Conservation (phyloP, 2,888 invertebrate species). For the Platycheirus albimanus region DNA sequence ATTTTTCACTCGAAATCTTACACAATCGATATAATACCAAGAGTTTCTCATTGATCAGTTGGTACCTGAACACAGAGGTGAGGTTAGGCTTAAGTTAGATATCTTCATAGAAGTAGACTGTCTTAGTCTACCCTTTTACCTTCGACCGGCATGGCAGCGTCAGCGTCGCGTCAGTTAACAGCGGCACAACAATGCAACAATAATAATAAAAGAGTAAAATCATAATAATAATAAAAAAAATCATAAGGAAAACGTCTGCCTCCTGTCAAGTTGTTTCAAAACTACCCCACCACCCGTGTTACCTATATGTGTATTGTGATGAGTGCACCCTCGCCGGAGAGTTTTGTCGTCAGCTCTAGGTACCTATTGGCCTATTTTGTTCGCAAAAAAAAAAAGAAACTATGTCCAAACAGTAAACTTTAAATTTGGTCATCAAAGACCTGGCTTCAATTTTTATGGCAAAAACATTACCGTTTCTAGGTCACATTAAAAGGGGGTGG, state of each 20-base stretch:
- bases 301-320: conserved; percentile 45
- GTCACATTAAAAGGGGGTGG: neutral
- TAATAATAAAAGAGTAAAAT: conserved; percentile 36
- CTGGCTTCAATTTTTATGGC: neutral
- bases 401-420: neutral
- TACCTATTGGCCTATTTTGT: conserved; percentile 17
- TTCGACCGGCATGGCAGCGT: conserved; percentile 33
- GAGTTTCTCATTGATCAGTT: conserved; percentile 74
- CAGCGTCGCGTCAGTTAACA: conserved; percentile 11
- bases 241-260: conserved; percentile 46
- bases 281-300: conserved; percentile 34
- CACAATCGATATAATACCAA: conserved; percentile 74
- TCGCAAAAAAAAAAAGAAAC: neutral
- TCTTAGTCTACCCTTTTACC: conserved; percentile 42
- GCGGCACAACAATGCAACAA: conserved; percentile 43
- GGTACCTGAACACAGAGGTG: conserved; percentile 55
- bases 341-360: conserved; percentile 1
- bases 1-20: conserved; percentile 74
- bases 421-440: conserved; percentile 1
- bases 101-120: conserved; percentile 46
- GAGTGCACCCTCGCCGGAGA: conserved; percentile 51
- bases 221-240: conserved; percentile 31
- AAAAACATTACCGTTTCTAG: neutral
- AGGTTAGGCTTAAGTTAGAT: conserved; percentile 51
- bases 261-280: conserved; percentile 60